Percentiles rank a stretch among this genome's conserved stretches.
Conservation (phyloP, 2,888 invertebrate genomes). For the Epistrophella euchroma region DNA sequence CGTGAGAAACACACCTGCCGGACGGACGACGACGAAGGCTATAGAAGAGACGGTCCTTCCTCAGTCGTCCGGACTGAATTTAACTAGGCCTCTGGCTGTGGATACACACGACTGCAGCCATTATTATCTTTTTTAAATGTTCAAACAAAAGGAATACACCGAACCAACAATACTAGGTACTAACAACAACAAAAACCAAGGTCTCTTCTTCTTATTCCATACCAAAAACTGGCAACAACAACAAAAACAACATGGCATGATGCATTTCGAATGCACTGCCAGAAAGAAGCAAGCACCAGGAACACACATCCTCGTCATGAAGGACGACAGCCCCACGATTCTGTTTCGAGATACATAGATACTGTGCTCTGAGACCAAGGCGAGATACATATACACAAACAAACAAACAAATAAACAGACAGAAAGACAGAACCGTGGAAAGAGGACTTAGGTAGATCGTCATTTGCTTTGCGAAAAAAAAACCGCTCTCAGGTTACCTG, state of each 20-base stretch:
- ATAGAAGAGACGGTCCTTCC: background rate
- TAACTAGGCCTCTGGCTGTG: slow-evolving; percentile 75
- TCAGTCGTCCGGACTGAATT: slow-evolving; percentile 63
- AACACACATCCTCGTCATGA: slow-evolving; percentile 55
- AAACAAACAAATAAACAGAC: slow-evolving; percentile 43
- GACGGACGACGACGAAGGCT: slow-evolving; percentile 46
- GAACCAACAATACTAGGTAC: slow-evolving; percentile 3
- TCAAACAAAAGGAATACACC: slow-evolving; percentile 71
- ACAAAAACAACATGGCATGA: slow-evolving; percentile 38
- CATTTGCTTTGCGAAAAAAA: slow-evolving; percentile 68
- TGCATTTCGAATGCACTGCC: slow-evolving; percentile 37
- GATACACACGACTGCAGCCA: slow-evolving; percentile 75
- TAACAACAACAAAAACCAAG: slow-evolving; percentile 15
- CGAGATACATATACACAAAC: slow-evolving; percentile 20
- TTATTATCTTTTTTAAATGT: slow-evolving; percentile 75
- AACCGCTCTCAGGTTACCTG: slow-evolving; percentile 54
- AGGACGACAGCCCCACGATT: slow-evolving; percentile 59
- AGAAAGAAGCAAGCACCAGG: background rate
- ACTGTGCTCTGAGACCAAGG: background rate
- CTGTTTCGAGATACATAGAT: slow-evolving; percentile 41
- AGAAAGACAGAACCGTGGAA: slow-evolving; percentile 39
- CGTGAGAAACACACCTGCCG: slow-evolving; percentile 76
- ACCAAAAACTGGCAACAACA: slow-evolving; percentile 8
- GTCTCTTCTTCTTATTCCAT: slow-evolving; percentile 1
- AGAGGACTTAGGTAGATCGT: slow-evolving; percentile 69